Evolutionary conservation across 1,140 invertebrate species (phyloP), one percentile per base, ranked within the genome.

Genomic region (Apis florea): DNA sequence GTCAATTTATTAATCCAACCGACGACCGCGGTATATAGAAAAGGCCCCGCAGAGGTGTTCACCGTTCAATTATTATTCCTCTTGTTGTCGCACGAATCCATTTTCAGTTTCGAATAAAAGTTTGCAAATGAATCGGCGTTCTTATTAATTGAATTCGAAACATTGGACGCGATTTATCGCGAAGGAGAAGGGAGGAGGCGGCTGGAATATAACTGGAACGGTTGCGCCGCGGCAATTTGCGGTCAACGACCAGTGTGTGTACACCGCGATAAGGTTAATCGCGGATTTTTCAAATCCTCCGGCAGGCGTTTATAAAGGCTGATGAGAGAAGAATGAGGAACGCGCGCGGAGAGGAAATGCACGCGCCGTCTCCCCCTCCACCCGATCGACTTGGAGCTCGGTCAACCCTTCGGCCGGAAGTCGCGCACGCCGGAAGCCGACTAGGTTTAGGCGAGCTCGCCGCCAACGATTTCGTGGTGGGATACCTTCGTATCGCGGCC

Each of bases 371-470:
- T 53, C 64, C 49, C 15, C 40, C 24, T n/a, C 19, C 13, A 31
- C 66, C 59, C 15, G 15, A n/a, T 0, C 61, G 66, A 77, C 71
- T 87, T 77, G 17, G 19, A 47, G 82, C 78, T 64, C 76, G 86
- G 53, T 73, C 83, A 91, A 88, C 91, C 88, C 90, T 90, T 86
- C 87, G 71, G 83, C 88, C 91, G 92, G 92, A 93, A 93, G 89
- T 89, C 85, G 85, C 85, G 75, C 87, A 70, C 90, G 83, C 79
- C 89, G 91, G 92, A 92, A 92, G 89, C 88, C 88, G 86, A 80
- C 91, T 92, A 90, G 89, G 88, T 90, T 91, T 89, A 83, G 87
- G 85, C 81, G 89, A 89, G 76, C 83, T 85, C 85, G 89, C 87
- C 88, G 89, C 89, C 17, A 90, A 91, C 85, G 82, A 91, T 79